A percentile compares a stretch with the other conserved stretches of the same genome.
Conservation (phyloP, 2,113 vertebrate species). For the Lamprologus callipterus region DNA sequence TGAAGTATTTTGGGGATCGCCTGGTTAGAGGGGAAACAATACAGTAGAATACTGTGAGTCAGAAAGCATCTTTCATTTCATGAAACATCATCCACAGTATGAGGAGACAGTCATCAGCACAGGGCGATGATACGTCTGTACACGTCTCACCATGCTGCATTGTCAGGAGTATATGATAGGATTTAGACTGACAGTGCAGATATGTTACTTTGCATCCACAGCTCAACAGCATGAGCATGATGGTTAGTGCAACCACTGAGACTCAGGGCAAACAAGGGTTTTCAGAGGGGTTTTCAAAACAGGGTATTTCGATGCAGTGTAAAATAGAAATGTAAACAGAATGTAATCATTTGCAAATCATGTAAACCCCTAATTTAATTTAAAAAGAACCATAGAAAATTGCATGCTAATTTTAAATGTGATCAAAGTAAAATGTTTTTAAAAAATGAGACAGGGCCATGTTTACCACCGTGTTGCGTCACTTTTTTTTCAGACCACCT, state of each 20-base stretch:
- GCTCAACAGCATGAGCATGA: neutral
- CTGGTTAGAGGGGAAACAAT: neutral
- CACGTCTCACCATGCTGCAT: neutral
- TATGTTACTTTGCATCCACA: neutral
- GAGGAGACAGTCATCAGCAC: neutral
- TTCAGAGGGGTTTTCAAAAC: neutral
- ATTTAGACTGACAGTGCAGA: constrained; percentile 2
- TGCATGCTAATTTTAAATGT: neutral
- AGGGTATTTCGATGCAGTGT: neutral
- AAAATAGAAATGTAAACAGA: neutral
- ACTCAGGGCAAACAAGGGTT: neutral
- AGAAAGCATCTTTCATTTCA: neutral
- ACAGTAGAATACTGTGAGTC: constrained; percentile 11
- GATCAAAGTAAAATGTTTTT: neutral
- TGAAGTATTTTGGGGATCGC: constrained; percentile 31
- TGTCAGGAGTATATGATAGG: neutral
- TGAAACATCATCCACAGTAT: neutral
- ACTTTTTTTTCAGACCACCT: neutral
- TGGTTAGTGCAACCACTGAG: neutral
- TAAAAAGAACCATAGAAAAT: neutral
- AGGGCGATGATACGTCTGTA: neutral
- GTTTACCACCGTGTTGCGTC: neutral
- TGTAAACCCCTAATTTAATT: neutral
- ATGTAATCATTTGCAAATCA: neutral
- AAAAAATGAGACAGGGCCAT: neutral